phyloP scores from a whole-genome alignment of 1,140 invertebrate species.

The Caenorhabditis elegans region WBcel235 BX284606.5:2751501-2752000 shows the following conservation, averaged over 20 bases:
- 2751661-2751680: not conserved
- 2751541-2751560: not conserved
- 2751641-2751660: constrained; percentile 10
- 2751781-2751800: too few species aligned
- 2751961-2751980: not conserved
- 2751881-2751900: not conserved
- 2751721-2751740: not conserved
- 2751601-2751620: not conserved
- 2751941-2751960: not conserved
- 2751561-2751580: not conserved
- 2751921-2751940: not conserved
- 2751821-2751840: not conserved
- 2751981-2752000: not conserved
- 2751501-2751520: too few species aligned
- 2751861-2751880: not conserved
- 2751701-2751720: not conserved
- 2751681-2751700: not conserved
- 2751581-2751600: too few species aligned
- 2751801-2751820: not conserved
- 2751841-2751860: not conserved
- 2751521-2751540: not conserved
- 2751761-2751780: too few species aligned
- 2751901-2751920: not conserved
- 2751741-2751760: not conserved
- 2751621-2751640: not conserved